phyloP scores from a whole-genome alignment of 2,797 vertebrate genomes.

The Danio tinwini region DNA sequence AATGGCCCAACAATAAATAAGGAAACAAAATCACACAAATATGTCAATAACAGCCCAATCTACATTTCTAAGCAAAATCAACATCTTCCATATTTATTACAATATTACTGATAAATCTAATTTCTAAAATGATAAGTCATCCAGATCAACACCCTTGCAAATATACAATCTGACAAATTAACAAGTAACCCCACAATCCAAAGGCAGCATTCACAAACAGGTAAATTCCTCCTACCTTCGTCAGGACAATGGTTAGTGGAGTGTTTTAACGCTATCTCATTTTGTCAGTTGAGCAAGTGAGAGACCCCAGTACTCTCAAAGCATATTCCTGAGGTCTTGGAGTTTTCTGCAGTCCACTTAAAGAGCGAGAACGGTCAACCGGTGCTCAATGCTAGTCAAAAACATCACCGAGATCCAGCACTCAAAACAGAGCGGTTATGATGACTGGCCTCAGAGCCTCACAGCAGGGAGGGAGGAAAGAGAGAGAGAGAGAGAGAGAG shows the following conservation, averaged over 20 bases:
- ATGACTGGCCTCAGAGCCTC: conserved; percentile 19
- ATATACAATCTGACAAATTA: neutral
- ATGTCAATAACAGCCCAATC: neutral
- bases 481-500: neutral
- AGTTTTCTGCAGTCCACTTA: conserved; percentile 1
- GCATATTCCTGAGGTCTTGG: conserved; percentile 10
- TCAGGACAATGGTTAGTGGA: conserved; percentile 7
- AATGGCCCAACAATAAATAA: neutral
- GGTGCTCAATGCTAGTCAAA: conserved; percentile 2
- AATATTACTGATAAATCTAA: neutral
- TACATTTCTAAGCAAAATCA: no score
- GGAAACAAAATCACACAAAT: neutral
- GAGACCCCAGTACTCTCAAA: conserved; percentile 10
- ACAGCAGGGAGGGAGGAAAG: neutral
- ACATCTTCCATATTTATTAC: neutral
- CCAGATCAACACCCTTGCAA: conserved; percentile 9
- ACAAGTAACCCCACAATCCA: neutral
- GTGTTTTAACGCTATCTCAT: conserved; percentile 21
- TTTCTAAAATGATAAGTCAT: neutral
- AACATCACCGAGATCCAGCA: conserved; percentile 4
- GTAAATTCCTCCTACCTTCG: conserved; percentile 42
- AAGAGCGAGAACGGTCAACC: neutral
- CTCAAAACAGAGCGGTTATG: conserved; percentile 27
- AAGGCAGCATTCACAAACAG: neutral
- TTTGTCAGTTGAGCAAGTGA: conserved; percentile 4